phyloP scores from a whole-genome alignment of 2,797 vertebrate species.

The Triplophysa yarkandensis region DNA sequence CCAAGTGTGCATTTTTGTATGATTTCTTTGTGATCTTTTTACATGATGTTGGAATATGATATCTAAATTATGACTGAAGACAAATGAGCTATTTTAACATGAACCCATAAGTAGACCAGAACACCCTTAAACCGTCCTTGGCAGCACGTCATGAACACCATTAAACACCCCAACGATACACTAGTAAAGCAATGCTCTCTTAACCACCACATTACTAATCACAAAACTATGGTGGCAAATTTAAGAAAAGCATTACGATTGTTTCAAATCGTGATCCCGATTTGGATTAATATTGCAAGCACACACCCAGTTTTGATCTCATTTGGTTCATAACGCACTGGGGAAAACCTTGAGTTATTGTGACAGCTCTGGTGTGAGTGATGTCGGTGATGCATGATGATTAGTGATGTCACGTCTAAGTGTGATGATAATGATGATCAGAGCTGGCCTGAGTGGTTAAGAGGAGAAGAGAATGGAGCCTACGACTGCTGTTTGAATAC shows the following conservation, averaged over 20 bases:
- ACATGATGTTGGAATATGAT: no score
- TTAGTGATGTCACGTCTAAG: slow-evolving; percentile 22
- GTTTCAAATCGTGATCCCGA: no score
- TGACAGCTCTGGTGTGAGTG: neutral
- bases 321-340: slow-evolving; percentile 28
- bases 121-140: neutral
- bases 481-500: slow-evolving; percentile 33
- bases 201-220: neutral
- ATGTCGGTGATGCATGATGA: neutral
- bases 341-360: slow-evolving; percentile 13
- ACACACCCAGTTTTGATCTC: neutral
- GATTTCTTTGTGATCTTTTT: no score
- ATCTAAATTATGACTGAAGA: no score
- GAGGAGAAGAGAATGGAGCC: slow-evolving; percentile 47
- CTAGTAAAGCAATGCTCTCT: neutral
- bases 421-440: slow-evolving; percentile 35
- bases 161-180: neutral
- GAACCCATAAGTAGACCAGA: no score
- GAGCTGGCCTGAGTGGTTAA: slow-evolving; percentile 39
- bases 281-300: neutral
- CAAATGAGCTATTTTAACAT: no score
- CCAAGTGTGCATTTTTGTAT: no score
- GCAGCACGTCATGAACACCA: neutral
- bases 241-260: no score
- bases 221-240: neutral